phyloP scores from a whole-genome alignment of 2,888 invertebrate species.

The Apamea sordens region DNA sequence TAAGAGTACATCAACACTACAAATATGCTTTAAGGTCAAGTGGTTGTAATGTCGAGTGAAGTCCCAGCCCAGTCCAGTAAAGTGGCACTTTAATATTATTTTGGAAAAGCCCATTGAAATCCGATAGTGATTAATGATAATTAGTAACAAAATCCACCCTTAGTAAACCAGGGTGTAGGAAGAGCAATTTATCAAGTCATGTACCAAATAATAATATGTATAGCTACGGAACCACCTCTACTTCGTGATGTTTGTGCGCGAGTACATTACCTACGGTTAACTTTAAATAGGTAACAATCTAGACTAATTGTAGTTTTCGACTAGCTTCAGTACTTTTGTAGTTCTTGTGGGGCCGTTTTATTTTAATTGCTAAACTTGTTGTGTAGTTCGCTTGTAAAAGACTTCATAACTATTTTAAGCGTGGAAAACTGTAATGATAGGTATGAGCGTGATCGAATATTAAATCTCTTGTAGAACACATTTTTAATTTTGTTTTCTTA shows the following conservation, averaged over 20 bases:
- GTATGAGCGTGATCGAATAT: not conserved
- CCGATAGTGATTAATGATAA: not conserved
- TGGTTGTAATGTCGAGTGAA: not conserved
- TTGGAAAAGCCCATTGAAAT: not conserved
- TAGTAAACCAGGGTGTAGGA: not conserved
- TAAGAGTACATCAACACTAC: not conserved
- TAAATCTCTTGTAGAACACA: not conserved
- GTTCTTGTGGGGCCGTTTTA: constrained; percentile 23
- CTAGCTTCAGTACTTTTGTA: not conserved
- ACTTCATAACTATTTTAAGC: not conserved
- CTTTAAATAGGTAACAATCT: constrained; percentile 38
- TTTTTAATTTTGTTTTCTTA: not conserved
- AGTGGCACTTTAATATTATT: not conserved
- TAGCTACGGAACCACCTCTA: not conserved
- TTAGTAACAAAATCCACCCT: not conserved
- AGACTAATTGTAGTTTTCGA: constrained; percentile 26
- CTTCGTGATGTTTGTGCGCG: not conserved
- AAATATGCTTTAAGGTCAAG: not conserved
- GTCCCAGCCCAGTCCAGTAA: not conserved
- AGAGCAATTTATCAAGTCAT: not conserved
- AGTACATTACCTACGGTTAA: constrained; percentile 9
- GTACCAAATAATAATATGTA: not conserved
- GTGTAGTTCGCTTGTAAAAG: not conserved
- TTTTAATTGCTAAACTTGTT: constrained; percentile 22
- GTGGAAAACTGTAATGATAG: not conserved